A percentile compares a stretch with the other conserved stretches of the same genome.
Evolutionary conservation across 2,113 vertebrate genomes (phyloP).

Genomic region (Triplophysa tibetana): DNA sequence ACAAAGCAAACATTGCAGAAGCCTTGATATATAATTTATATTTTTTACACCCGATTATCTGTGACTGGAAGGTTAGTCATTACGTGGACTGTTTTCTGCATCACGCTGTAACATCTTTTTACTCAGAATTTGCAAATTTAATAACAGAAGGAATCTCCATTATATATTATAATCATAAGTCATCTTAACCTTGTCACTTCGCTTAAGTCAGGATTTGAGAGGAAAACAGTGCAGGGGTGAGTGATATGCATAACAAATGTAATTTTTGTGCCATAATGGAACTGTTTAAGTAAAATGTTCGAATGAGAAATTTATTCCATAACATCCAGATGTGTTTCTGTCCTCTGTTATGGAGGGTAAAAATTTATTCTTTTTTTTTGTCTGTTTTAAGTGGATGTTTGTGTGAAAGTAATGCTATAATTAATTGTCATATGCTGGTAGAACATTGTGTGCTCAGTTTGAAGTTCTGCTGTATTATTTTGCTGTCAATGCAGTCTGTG

Average conservation of each 20-base stretch:
- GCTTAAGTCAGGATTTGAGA: background rate
- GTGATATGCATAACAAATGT: background rate
- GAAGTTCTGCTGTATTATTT: conserved; percentile 21
- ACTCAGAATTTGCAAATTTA: too few relatives aligned
- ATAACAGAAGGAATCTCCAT: too few relatives aligned
- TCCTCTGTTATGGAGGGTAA: background rate
- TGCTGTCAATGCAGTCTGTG: background rate
- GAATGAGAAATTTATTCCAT: background rate
- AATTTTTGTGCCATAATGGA: background rate
- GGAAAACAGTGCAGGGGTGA: conserved; percentile 1
- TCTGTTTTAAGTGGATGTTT: conserved; percentile 22
- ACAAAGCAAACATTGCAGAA: too few relatives aligned
- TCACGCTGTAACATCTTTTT: too few relatives aligned
- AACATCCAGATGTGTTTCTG: background rate
- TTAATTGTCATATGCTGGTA: conserved; percentile 8
- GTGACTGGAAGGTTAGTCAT: background rate
- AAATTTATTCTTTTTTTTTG: background rate
- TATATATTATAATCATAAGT: too few relatives aligned
- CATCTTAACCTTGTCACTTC: too few relatives aligned
- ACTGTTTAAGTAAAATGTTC: background rate
- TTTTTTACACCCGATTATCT: too few relatives aligned
- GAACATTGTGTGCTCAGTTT: conserved; percentile 15
- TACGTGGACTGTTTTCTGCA: too few relatives aligned
- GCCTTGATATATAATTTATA: too few relatives aligned
- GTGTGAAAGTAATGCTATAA: conserved; percentile 3